A percentile compares a stretch with the other conserved stretches of the same genome.
These are phyloP conservation scores for Calcarius lapponicus DNA, from an alignment of 2,797 vertebrate species.

Conservation along the genomic window DNA sequence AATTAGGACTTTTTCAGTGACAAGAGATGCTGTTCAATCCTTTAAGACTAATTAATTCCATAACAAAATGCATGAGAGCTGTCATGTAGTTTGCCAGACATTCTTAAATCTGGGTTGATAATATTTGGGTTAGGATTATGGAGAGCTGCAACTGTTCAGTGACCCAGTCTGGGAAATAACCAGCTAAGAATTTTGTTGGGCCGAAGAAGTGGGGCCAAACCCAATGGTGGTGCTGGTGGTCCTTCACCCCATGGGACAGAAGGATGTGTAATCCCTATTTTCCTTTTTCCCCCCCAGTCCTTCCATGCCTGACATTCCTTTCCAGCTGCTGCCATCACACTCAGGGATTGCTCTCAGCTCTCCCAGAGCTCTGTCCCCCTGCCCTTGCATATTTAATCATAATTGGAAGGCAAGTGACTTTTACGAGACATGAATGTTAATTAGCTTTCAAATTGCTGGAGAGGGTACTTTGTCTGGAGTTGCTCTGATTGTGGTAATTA, in stretches of 20 bases:
- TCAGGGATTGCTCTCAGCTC: constrained; percentile 33
- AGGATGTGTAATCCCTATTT: fast-evolving
- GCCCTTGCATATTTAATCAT: constrained; percentile 75
- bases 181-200: neutral
- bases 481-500: constrained; percentile 75
- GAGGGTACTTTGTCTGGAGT: constrained; percentile 71
- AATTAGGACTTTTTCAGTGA: neutral
- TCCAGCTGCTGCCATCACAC: neutral
- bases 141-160: neutral
- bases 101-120: neutral
- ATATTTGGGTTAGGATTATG: neutral
- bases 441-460: constrained; percentile 66
- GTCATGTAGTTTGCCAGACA: neutral
- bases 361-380: constrained; percentile 38
- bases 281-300: neutral
- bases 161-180: neutral
- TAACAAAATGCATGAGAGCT: neutral
- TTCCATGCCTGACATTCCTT: neutral
- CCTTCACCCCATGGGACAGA: neutral
- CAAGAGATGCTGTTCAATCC: constrained; percentile 1
- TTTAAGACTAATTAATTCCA: constrained; percentile 15
- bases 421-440: constrained; percentile 69
- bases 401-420: constrained; percentile 74
- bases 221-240: neutral
- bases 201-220: neutral